These are phyloP conservation scores for Enteromius afrohamiltoni DNA, from an alignment of 2,797 vertebrate genomes.

Conservation along the genomic window DNA sequence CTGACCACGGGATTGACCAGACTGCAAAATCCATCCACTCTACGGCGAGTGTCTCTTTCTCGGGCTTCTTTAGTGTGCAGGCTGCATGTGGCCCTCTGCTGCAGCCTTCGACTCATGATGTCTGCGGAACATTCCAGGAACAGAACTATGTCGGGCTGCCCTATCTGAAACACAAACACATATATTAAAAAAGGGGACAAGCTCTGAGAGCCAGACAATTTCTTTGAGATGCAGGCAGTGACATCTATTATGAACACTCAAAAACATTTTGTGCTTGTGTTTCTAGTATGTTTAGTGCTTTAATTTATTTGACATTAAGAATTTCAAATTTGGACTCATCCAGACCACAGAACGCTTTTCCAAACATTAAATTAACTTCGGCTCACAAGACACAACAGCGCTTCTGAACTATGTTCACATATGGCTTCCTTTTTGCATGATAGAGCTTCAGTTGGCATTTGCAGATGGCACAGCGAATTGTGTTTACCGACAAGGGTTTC, in stretches of 20 bases:
- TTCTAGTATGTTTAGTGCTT: neutral
- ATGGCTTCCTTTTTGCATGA: too few species aligned
- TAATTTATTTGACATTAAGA: neutral
- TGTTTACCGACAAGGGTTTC: too few species aligned
- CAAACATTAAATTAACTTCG: too few species aligned
- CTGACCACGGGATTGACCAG: slow-evolving; percentile 73
- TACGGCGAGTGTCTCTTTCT: slow-evolving; percentile 64
- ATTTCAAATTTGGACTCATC: too few species aligned
- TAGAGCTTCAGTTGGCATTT: too few species aligned
- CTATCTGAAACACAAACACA: slow-evolving; percentile 75
- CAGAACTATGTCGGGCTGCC: slow-evolving; percentile 84
- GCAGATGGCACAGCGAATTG: too few species aligned
- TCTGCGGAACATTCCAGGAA: slow-evolving; percentile 86
- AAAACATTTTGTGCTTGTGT: neutral
- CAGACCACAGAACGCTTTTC: too few species aligned
- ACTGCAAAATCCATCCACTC: slow-evolving; percentile 78
- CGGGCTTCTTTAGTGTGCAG: slow-evolving; percentile 56
- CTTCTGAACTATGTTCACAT: too few species aligned
- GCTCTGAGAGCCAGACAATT: neutral
- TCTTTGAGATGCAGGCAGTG: neutral
- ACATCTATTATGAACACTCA: neutral
- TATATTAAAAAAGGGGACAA: neutral
- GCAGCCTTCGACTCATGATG: slow-evolving; percentile 82
- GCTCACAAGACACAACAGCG: too few species aligned
- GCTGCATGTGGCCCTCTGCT: slow-evolving; percentile 66